Evolutionary conservation across 2,113 vertebrate species (phyloP).

Genomic region (Brachyhypopomus occidentalis): DNA sequence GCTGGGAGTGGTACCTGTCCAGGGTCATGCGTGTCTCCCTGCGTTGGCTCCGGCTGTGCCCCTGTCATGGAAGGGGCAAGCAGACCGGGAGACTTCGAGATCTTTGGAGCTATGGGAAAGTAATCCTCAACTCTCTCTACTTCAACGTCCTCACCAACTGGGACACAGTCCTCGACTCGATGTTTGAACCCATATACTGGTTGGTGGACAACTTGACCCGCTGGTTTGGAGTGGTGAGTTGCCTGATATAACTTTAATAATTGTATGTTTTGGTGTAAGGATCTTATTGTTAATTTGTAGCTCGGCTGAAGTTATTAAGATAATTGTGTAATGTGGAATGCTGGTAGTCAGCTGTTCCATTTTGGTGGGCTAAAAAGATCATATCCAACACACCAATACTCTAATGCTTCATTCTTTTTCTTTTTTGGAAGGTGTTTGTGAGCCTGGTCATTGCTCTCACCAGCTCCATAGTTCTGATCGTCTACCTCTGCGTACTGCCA

Average conservation of each 20-base stretch:
- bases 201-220: slow-evolving; percentile 93
- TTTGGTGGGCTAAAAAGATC: no score
- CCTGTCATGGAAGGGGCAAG: slow-evolving; percentile 67
- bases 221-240: slow-evolving; percentile 95
- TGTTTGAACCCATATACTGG: slow-evolving; percentile 96
- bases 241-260: neutral
- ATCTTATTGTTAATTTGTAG: neutral
- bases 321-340: no score
- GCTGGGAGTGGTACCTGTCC: slow-evolving; percentile 80
- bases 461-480: slow-evolving; percentile 84
- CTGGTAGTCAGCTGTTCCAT: no score
- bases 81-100: slow-evolving; percentile 65
- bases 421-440: slow-evolving; percentile 85
- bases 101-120: slow-evolving; percentile 82
- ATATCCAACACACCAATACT: no score
- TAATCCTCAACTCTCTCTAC: slow-evolving; percentile 85
- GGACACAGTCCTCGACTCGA: slow-evolving; percentile 87
- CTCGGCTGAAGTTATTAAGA: no score
- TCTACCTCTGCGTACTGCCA: slow-evolving; percentile 90
- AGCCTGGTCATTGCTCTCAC: slow-evolving; percentile 86
- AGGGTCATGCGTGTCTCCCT: slow-evolving; percentile 81
- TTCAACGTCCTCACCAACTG: slow-evolving; percentile 88
- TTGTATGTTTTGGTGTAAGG: neutral
- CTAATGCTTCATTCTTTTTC: neutral
- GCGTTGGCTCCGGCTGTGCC: slow-evolving; percentile 82